phyloP scores from a whole-genome alignment of 1,140 invertebrate genomes.

The Hydropsyche tenuis region DNA sequence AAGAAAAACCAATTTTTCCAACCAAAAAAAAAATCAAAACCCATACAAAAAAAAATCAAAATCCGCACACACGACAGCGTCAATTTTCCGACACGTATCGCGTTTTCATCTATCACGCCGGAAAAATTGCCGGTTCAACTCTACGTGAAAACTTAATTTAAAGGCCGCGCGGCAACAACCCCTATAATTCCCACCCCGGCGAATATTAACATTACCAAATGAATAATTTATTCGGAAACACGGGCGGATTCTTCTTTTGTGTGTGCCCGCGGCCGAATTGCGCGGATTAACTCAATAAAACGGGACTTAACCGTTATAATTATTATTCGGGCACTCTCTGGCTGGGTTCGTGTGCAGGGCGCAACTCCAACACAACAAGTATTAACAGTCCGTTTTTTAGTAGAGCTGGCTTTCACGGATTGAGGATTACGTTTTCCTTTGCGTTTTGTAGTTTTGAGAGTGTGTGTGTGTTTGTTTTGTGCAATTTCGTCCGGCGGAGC shows the following conservation, averaged over 20 bases:
- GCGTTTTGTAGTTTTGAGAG: no score
- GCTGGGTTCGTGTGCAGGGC: neutral
- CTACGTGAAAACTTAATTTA: constrained; percentile 47
- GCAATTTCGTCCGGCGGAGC: no score
- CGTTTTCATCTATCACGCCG: no score
- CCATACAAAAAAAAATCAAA: neutral
- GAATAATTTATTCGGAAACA: constrained; percentile 47
- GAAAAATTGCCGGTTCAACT: constrained; percentile 14
- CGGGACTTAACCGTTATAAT: constrained; percentile 50
- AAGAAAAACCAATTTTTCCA: no score
- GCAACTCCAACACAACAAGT: constrained; percentile 28
- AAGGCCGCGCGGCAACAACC: constrained; percentile 43
- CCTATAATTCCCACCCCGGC: constrained; percentile 36
- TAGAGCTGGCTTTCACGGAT: no score
- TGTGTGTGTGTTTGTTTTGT: no score
- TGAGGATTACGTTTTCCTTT: no score
- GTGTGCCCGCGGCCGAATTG: constrained; percentile 46
- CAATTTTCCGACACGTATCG: no score
- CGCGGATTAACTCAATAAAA: constrained; percentile 51
- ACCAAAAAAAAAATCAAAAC: no score
- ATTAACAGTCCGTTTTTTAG: constrained; percentile 26
- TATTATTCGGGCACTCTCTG: constrained; percentile 35
- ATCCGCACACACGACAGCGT: neutral
- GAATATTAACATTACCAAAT: constrained; percentile 49
- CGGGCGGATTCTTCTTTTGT: constrained; percentile 48